These are phyloP conservation scores for Gibbula magus DNA, from an alignment of 2,888 invertebrate genomes.

Conservation along the genomic window DNA sequence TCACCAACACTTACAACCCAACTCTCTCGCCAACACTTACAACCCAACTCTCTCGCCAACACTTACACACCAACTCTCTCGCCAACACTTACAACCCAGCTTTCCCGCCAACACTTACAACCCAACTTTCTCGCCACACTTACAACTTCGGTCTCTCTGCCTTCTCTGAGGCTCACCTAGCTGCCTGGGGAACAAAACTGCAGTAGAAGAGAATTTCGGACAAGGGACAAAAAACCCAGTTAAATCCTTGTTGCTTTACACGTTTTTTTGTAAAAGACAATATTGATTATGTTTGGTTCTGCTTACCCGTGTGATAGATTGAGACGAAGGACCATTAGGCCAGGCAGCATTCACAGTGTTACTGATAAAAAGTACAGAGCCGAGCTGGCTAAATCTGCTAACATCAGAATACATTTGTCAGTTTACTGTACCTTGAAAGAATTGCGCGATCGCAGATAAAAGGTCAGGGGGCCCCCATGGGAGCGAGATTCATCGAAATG, in stretches of 20 bases:
- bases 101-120: no score
- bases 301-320: neutral
- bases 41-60: no score
- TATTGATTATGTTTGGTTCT: slow-evolving; percentile 1
- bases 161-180: no score
- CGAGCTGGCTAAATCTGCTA: neutral
- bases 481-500: neutral
- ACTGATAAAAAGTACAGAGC: neutral
- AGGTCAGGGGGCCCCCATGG: neutral
- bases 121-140: no score
- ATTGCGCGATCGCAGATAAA: neutral
- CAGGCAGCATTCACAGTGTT: neutral
- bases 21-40: no score
- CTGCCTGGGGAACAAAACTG: no score
- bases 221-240: neutral
- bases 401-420: slow-evolving; percentile 10
- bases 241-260: neutral
- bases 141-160: no score
- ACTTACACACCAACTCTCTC: no score
- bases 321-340: neutral
- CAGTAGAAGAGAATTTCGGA: no score
- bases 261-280: neutral
- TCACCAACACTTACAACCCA: no score
- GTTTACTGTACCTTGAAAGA: neutral
- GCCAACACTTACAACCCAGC: no score